Percentiles rank a stretch among this genome's conserved stretches.
phyloP scores from a whole-genome alignment of 1,140 invertebrate genomes.

The Rhyacophila brunnea region DNA sequence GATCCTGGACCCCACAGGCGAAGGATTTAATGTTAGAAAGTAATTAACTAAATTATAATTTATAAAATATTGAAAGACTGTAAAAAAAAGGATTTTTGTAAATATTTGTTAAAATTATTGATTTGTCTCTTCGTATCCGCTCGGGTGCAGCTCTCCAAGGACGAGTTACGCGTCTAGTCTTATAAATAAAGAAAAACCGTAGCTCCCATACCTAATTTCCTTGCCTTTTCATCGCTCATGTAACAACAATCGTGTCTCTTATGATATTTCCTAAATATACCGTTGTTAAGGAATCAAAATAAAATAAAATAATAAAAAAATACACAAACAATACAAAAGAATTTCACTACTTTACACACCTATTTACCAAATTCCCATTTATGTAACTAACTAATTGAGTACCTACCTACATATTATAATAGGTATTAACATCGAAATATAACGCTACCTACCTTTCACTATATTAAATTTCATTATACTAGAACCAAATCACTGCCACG shows the following conservation, averaged over 20 bases:
- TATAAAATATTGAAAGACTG: conserved; percentile 34
- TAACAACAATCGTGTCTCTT: background rate
- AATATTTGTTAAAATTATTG: conserved; percentile 44
- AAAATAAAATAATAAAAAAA: conserved; percentile 23
- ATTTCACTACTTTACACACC: too few species aligned
- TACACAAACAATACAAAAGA: conserved; percentile 8
- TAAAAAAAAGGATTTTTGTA: conserved; percentile 38
- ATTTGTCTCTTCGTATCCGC: too few species aligned
- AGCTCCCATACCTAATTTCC: conserved; percentile 1
- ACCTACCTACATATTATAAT: too few species aligned
- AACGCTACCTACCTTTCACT: too few species aligned
- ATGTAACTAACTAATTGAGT: too few species aligned
- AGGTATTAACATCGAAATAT: too few species aligned
- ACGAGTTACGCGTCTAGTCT: conserved; percentile 29
- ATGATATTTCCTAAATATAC: conserved; percentile 1
- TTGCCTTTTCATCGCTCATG: background rate
- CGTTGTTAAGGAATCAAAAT: conserved; percentile 12
- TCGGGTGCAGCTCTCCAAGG: background rate
- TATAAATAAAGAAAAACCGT: conserved; percentile 22
- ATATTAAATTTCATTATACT: too few species aligned
- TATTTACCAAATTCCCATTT: too few species aligned
- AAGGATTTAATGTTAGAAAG: conserved; percentile 83
- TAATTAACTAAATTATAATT: conserved; percentile 45
- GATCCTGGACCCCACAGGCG: conserved; percentile 91
- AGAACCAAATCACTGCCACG: too few species aligned